Base-by-base conservation (phyloP, 2,888 invertebrate genomes). In the Mallateleia sp. region DNA sequence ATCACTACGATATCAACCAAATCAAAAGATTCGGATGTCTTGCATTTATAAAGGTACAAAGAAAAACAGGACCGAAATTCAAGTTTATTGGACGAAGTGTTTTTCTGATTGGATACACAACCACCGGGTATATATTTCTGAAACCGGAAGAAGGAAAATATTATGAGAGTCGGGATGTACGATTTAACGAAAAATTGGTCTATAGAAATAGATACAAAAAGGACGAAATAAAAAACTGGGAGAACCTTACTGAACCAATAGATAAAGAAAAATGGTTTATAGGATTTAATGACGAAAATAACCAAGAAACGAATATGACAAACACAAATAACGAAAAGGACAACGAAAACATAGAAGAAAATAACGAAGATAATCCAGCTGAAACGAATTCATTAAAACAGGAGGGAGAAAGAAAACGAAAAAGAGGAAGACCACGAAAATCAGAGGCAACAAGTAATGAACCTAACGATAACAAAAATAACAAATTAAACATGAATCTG, bases 31-130 rank as follows among this genome's bases (percentile, higher is more conserved):
- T 85, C 52, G 85, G 79, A n/a, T 58, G 78, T 28, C 18, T 88
- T n/a, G 88, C 86, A 15, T 89, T 86, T 45, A 72, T 74, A 11
- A 74, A 80, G 58, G 72, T 87, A n/a, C 79, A 72, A 32, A 34
- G 80, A 56, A 85, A 82, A 24, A 50, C 74, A 7, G 79, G 60
- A 45, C 74, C 77, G 18, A 88, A 88, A 60, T 89, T 89, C 60
- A 56, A 42, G 38, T 58, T 32, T 18, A 45, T 34, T 47, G 77
- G 64, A 25, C 75, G 62, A 54, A 32, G 56, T 62, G 84, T 80
- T 8, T 64, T 88, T 54, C 52, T 86, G 18, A 86, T 89, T 28
- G 87, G 87, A 34, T 85, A 85, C 45, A 47, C 64, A 18, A 24
- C 64, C 2, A 18, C 64, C 5, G 45, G 89, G n/a, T 87, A 83